Evolutionary conservation across 2,797 vertebrate species (phyloP).

Genomic region (Borostomias antarcticus): DNA sequence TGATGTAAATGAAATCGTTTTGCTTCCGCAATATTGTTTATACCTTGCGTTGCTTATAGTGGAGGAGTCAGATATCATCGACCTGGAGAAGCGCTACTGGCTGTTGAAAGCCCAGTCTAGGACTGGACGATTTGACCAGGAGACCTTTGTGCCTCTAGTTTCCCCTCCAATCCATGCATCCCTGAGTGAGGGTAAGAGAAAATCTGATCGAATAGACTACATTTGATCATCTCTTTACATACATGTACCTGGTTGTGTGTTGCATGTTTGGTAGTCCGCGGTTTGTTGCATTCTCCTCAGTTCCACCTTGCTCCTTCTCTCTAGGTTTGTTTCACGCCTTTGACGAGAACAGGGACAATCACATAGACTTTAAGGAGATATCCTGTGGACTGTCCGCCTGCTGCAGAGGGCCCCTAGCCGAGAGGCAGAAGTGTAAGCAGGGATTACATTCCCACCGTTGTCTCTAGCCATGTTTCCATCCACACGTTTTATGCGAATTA

Average conservation of each 20-base stretch:
- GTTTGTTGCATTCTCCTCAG: neutral
- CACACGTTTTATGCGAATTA: no score
- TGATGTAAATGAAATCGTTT: neutral
- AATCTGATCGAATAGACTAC: neutral
- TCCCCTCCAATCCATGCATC: conserved; percentile 88
- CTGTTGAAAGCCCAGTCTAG: conserved; percentile 88
- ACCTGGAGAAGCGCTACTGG: conserved; percentile 90
- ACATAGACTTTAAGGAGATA: conserved; percentile 93
- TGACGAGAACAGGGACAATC: conserved; percentile 93
- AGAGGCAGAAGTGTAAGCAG: conserved; percentile 88
- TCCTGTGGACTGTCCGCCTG: conserved; percentile 90
- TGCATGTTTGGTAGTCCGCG: no score
- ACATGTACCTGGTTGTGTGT: no score
- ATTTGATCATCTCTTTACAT: no score
- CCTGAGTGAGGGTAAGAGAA: conserved; percentile 83
- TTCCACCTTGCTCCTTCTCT: neutral
- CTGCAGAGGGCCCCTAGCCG: conserved; percentile 87
- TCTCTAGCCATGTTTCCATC: no score
- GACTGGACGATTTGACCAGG: conserved; percentile 87
- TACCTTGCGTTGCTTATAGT: conserved; percentile 69
- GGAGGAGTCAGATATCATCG: conserved; percentile 90
- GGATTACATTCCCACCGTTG: neutral
- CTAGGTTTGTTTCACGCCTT: conserved; percentile 90
- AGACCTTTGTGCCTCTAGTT: conserved; percentile 87
- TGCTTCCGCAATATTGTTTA: no score